Conservation (phyloP, 2,113 vertebrate genomes). For the Spheniscus mendiculus region DNA sequence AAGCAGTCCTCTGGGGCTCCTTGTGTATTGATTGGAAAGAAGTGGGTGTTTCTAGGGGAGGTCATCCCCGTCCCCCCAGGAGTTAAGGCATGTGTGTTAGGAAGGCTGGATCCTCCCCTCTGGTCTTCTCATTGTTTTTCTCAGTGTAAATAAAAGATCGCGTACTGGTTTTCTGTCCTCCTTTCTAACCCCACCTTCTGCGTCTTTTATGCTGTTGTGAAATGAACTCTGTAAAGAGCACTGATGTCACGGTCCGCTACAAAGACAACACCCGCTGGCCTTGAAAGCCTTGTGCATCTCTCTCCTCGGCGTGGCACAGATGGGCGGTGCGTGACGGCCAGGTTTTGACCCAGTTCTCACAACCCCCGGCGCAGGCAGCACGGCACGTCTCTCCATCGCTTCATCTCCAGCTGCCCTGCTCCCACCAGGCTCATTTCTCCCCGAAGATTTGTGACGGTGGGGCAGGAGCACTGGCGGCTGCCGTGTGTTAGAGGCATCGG, state of each 20-base stretch:
- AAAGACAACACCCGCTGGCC: background rate
- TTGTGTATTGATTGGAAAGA: background rate
- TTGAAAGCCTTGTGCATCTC: background rate
- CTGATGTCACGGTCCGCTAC: background rate
- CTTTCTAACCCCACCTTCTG: background rate
- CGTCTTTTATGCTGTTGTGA: background rate
- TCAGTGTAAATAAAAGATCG: background rate
- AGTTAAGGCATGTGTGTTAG: background rate
- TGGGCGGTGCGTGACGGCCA: accelerated
- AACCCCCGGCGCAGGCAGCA: background rate
- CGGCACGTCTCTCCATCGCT: background rate
- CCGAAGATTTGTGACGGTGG: background rate
- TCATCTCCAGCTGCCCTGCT: background rate
- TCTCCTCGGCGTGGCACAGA: background rate
- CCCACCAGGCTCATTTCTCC: background rate
- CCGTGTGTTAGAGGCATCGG: background rate
- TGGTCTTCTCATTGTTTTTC: background rate
- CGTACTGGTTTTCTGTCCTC: background rate
- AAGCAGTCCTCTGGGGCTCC: background rate
- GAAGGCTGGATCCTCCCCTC: background rate
- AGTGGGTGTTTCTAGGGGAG: background rate
- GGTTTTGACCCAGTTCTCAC: background rate
- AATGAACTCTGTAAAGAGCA: background rate
- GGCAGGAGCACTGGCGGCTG: background rate
- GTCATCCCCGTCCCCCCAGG: background rate